Conservation (phyloP, 2,113 vertebrate species). For the Ondatra zibethicus region DNA sequence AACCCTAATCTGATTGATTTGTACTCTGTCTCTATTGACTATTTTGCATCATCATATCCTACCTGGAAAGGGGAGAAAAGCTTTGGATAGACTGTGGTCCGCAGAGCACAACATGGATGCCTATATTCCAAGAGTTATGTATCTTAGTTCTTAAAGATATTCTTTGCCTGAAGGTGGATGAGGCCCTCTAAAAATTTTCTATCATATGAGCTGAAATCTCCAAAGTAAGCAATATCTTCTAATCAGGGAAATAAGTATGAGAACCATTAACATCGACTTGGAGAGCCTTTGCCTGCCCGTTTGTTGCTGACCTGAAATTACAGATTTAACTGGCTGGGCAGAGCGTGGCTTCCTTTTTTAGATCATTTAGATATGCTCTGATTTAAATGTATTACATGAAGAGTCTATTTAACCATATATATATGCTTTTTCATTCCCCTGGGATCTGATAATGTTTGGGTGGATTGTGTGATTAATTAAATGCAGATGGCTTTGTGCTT, state of each 20-base stretch:
- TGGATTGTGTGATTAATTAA: slow-evolving; percentile 79
- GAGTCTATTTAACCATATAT: slow-evolving; percentile 33
- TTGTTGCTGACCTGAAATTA: not conserved
- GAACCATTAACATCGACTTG: not conserved
- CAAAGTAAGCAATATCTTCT: not conserved
- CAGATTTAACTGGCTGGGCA: slow-evolving; percentile 7
- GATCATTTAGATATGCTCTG: slow-evolving; percentile 22
- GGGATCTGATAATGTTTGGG: slow-evolving; percentile 68
- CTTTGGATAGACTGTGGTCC: not conserved
- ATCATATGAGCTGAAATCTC: not conserved
- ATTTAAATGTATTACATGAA: slow-evolving; percentile 65
- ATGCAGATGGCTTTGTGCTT: slow-evolving; percentile 78
- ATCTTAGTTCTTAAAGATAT: not conserved
- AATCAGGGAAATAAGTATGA: not conserved
- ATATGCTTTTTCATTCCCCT: slow-evolving; percentile 69
- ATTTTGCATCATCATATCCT: not conserved
- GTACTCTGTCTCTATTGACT: not conserved
- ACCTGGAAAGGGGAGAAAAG: not conserved
- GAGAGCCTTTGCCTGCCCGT: not conserved
- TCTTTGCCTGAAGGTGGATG: not conserved
- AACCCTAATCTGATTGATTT: not conserved
- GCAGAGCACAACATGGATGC: not conserved
- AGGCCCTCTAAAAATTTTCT: not conserved
- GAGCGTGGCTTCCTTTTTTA: slow-evolving; percentile 8
- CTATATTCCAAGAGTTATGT: not conserved